Base-by-base conservation (phyloP, 2,113 vertebrate genomes). In the Dascyllus trimaculatus region DNA sequence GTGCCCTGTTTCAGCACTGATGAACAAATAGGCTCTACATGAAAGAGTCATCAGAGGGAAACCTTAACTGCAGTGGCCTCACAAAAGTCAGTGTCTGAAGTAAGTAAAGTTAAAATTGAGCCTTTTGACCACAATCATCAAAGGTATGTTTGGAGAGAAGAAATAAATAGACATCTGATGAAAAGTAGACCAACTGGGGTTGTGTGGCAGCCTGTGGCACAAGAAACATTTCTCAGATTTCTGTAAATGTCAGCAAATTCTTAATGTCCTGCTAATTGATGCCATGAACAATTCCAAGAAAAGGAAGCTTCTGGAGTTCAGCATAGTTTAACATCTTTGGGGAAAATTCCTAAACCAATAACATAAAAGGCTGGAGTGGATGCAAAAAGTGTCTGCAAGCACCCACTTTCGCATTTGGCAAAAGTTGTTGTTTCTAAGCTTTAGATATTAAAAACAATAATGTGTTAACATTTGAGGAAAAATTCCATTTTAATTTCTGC, bases 41-140 rank as follows among this genome's bases (percentile, higher is more conserved):
- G 46, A 38, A 53, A 26, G 35, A 51, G 48, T 43, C 43, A 56
- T 78, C 65, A 62, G 58, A 40, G 18, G 49, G 54, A 63, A 26
- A 38, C 59, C 21, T 60, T 43, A 70, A 25, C 52, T 18, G 11
- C 18, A 11, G 38, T 46, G 43, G 65, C 24, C 25, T 65, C 61
- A 79, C 68, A 72, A 51, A 57, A 66, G 45, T 32, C 77, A 40
- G 11, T 13, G 45, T 62, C 8, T 56, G 43, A 61, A 32, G 35
- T 0, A 38, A 29, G 45, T 79, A 5, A 52, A 32, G 53, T 51
- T 58, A 5, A 38, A 45, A 59, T 65, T 59, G 53, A 71, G 22
- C 32, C 45, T 4, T 65, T 48, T 65, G 45, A 19, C 22, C 26
- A 65, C 52, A 78, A 22, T 58, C 1, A 14, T 14, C 25, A 48